These are phyloP conservation scores for Carcina quercana DNA, from an alignment of 2,888 invertebrate species.

Conservation along the genomic window DNA sequence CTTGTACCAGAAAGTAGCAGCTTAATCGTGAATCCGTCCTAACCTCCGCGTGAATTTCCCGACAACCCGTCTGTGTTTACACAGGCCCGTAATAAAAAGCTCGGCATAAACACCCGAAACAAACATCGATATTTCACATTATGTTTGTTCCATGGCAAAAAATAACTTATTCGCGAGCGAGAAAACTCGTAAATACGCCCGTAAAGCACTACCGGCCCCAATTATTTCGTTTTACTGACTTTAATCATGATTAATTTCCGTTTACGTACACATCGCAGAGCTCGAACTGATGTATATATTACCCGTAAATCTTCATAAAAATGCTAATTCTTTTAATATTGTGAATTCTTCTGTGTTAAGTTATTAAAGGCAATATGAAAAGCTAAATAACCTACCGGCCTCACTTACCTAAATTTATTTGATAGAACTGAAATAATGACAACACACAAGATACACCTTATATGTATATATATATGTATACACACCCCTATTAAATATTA, in stretches of 20 bases:
- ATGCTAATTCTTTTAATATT: too few species aligned
- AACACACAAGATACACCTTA: too few species aligned
- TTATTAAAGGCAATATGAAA: too few species aligned
- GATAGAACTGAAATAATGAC: too few species aligned
- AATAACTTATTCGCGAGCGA: slow-evolving; percentile 36
- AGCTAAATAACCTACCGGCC: too few species aligned
- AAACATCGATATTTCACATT: slow-evolving; percentile 48
- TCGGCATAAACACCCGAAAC: slow-evolving; percentile 36
- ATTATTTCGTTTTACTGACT: slow-evolving; percentile 55
- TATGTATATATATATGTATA: too few species aligned
- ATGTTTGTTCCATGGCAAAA: slow-evolving; percentile 43
- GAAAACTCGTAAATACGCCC: slow-evolving; percentile 53
- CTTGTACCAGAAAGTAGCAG: too few species aligned
- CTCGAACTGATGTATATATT: slow-evolving; percentile 31
- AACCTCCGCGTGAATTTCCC: slow-evolving; percentile 34
- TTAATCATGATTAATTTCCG: slow-evolving; percentile 55
- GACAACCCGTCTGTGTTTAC: slow-evolving; percentile 32
- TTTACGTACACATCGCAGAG: slow-evolving; percentile 24
- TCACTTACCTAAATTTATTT: too few species aligned
- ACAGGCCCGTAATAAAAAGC: slow-evolving; percentile 39
- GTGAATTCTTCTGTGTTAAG: too few species aligned
- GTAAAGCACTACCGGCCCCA: slow-evolving; percentile 49
- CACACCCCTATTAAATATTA: too few species aligned
- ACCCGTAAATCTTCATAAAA: too few species aligned
- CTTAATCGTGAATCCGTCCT: slow-evolving; percentile 11